Evolutionary conservation across 2,888 invertebrate species (phyloP).

Genomic region (Mesorhabditis belari): DNA sequence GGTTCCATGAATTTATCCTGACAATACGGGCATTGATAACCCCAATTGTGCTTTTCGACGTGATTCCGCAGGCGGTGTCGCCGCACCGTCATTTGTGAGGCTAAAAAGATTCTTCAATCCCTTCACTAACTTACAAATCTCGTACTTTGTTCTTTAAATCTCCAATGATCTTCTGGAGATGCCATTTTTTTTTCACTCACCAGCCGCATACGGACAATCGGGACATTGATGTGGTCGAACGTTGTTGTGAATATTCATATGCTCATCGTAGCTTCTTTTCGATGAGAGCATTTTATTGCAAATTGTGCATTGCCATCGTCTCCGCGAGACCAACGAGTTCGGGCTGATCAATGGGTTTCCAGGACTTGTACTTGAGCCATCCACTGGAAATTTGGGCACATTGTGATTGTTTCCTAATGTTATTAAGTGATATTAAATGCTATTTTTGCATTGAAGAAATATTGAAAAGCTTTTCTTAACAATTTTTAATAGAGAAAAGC

Average conservation of each 20-base stretch:
- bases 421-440: not conserved
- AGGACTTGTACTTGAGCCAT: no score
- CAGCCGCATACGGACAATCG: conserved; percentile 50
- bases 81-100: conserved; percentile 51
- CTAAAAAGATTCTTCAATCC: conserved; percentile 22
- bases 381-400: not conserved
- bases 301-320: not conserved
- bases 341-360: no score
- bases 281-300: conserved; percentile 47
- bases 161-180: no score
- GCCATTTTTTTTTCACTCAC: conserved; percentile 16
- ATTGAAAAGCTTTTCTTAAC: not conserved
- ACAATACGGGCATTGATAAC: conserved; percentile 51
- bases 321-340: not conserved
- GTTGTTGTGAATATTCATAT: conserved; percentile 44
- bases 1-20: conserved; percentile 47
- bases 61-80: conserved; percentile 50
- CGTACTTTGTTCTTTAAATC: no score
- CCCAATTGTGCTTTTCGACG: conserved; percentile 43
- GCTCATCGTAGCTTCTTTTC: conserved; percentile 50
- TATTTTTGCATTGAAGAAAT: no score
- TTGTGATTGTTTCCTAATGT: not conserved
- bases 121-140: not conserved
- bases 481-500: no score
- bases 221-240: conserved; percentile 45